Evolutionary conservation across 2,888 invertebrate genomes (phyloP), one percentile per base, ranked within the genome.

Genomic region (Chrysolina americana): DNA sequence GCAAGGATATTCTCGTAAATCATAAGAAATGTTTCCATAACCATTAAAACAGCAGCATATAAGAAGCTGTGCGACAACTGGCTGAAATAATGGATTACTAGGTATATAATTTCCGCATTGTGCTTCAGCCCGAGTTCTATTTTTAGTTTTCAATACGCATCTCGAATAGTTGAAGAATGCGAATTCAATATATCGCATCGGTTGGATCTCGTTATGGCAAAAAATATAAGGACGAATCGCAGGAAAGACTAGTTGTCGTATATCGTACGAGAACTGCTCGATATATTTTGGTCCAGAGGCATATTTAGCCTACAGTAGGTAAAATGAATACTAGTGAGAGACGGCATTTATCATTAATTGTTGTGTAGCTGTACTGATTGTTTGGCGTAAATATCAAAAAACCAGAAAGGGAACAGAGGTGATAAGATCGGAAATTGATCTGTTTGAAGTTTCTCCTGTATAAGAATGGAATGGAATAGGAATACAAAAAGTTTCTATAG

Each of bases 141-240:
- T 74, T 74, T 74, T 74, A 74, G 74, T 68, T 74, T 71, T 53
- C 68, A 53, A 41, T 68, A 68, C 68, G 68, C 68, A 68, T 68
- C 53, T 68, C 66, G 68, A 64, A 71, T 74, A 70, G 66, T 70
- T 64, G 68, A 68, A 74, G 81, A 81, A 81, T 81, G 80, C 70
- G 78, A 81, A 76, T 81, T 80, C 78, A 78, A 80, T 81, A 81
- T 78, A 79, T 81, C 78, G 77, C 77, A 70, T 76, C 74, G 75
- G 65, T 69, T 71, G 71, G 69, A 74, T 65, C 69, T 72, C 41
- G 36, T 65, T 69, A 70, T 71, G 62, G 75, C 64, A 71, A 71
- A 74, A 75, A 75, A 68, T 74, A 53, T 74, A 68, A 71, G 75
- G 75, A 71, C 71, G 69, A 75, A 71, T 63, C 64, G 64, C 69